Evolutionary conservation across 2,113 vertebrate species (phyloP).

Genomic region (Diphyllodes magnificus): DNA sequence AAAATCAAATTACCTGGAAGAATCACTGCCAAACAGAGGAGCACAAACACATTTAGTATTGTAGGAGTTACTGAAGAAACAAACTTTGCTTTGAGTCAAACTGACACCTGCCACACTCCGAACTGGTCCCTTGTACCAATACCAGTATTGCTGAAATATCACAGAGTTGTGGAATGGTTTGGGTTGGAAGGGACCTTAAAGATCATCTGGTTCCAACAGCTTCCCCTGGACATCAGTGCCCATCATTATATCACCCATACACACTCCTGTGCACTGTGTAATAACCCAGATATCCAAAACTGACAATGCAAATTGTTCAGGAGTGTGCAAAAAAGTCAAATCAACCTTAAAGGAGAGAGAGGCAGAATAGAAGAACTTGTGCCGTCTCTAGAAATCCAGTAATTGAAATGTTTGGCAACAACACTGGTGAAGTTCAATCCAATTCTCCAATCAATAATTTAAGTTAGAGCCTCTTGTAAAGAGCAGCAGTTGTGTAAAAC

Average conservation of each 20-base stretch:
- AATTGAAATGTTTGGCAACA: background rate
- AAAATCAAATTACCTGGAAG: background rate
- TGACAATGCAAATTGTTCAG: background rate
- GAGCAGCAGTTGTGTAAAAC: background rate
- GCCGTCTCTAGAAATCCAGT: background rate
- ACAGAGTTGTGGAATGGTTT: background rate
- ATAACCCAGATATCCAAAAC: background rate
- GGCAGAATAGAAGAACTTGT: background rate
- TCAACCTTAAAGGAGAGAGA: background rate
- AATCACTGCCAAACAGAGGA: background rate
- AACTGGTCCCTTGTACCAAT: background rate
- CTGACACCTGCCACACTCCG: background rate
- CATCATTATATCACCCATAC: fast-evolving
- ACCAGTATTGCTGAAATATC: background rate
- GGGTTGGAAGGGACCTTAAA: background rate
- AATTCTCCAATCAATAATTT: background rate
- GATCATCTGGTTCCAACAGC: background rate
- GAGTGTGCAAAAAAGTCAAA: background rate
- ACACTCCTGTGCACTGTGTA: fast-evolving
- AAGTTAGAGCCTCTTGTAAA: background rate
- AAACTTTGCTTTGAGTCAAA: background rate
- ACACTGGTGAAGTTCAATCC: background rate
- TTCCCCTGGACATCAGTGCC: background rate
- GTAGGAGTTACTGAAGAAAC: background rate
- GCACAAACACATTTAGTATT: background rate